Conservation (phyloP, 1,140 invertebrate species). For the Drosophila sucinea region DNA sequence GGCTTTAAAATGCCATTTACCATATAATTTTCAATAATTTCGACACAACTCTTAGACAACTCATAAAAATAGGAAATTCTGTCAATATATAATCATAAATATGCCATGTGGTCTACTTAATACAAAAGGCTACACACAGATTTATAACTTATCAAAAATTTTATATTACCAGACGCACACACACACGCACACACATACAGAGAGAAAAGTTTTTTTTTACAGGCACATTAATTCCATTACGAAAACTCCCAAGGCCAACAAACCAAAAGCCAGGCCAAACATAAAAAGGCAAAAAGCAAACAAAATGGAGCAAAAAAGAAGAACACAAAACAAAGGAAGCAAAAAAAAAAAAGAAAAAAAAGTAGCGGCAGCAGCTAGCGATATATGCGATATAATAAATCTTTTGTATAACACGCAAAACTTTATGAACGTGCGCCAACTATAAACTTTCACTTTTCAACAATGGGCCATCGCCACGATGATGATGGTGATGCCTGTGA, state of each 20-base stretch:
- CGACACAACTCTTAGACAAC: slow-evolving; percentile 3
- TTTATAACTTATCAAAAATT: slow-evolving; percentile 65
- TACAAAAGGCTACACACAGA: slow-evolving; percentile 29
- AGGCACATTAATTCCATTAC: slow-evolving; percentile 72
- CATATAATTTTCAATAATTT: slow-evolving; percentile 18
- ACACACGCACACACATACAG: slow-evolving; percentile 26
- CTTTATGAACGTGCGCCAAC: slow-evolving; percentile 76
- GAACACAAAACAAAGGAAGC: slow-evolving; percentile 23
- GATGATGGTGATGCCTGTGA: slow-evolving; percentile 31
- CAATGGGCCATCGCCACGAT: slow-evolving; percentile 28
- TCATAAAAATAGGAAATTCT: slow-evolving; percentile 23
- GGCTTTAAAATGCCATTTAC: slow-evolving; percentile 9
- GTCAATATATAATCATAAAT: slow-evolving; percentile 31
- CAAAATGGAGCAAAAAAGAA: slow-evolving; percentile 46
- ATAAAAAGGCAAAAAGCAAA: slow-evolving; percentile 61
- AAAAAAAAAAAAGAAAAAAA: slow-evolving; percentile 40
- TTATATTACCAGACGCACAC: slow-evolving; percentile 43
- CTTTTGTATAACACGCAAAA: slow-evolving; percentile 77
- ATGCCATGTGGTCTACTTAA: slow-evolving; percentile 22
- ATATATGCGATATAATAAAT: slow-evolving; percentile 78
- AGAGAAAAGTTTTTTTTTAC: slow-evolving; percentile 54
- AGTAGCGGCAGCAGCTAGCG: slow-evolving; percentile 56
- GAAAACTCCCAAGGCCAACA: slow-evolving; percentile 71
- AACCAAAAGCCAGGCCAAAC: slow-evolving; percentile 58
- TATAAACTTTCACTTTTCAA: slow-evolving; percentile 76